Conservation (phyloP, 2,888 invertebrate genomes). For the Sinhomidia bicolor region DNA sequence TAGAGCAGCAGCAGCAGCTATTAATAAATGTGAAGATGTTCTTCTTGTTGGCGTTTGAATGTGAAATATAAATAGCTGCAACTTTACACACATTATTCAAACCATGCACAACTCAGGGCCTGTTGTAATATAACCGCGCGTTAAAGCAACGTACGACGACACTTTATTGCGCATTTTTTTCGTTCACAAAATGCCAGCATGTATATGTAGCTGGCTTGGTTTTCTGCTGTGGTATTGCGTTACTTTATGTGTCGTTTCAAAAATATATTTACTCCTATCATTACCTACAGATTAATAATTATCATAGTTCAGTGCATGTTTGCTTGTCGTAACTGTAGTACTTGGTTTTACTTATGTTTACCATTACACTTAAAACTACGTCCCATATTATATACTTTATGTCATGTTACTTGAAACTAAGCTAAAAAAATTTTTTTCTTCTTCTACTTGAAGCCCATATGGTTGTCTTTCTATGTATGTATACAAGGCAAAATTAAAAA, state of each 20-base stretch:
- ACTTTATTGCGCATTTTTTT: conserved; percentile 26
- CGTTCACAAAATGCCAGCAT: not conserved
- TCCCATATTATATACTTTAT: conserved; percentile 22
- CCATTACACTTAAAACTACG: conserved; percentile 44
- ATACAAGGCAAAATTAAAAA: not conserved
- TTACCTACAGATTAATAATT: conserved; percentile 31
- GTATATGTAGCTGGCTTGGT: not conserved
- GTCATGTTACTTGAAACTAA: conserved; percentile 38
- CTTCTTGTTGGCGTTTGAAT: conserved; percentile 3
- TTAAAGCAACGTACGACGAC: not conserved
- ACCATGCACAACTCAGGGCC: not conserved
- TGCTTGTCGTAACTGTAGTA: conserved; percentile 23
- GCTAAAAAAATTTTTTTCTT: conserved; percentile 25
- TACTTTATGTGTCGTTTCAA: not conserved
- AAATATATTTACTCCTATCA: conserved; percentile 6
- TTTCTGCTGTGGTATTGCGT: not conserved
- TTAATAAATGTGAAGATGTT: conserved; percentile 32
- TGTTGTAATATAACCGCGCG: not conserved
- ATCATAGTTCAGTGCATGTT: not conserved
- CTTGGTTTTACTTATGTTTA: conserved; percentile 22
- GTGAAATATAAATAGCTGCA: conserved; percentile 19
- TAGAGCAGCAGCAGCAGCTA: not conserved
- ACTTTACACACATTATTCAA: not conserved
- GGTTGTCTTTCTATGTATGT: not conserved
- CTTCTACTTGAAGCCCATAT: not conserved